These are phyloP conservation scores for Lissocephala sabroskyi DNA, from an alignment of 2,888 invertebrate genomes.

Conservation along the genomic window DNA sequence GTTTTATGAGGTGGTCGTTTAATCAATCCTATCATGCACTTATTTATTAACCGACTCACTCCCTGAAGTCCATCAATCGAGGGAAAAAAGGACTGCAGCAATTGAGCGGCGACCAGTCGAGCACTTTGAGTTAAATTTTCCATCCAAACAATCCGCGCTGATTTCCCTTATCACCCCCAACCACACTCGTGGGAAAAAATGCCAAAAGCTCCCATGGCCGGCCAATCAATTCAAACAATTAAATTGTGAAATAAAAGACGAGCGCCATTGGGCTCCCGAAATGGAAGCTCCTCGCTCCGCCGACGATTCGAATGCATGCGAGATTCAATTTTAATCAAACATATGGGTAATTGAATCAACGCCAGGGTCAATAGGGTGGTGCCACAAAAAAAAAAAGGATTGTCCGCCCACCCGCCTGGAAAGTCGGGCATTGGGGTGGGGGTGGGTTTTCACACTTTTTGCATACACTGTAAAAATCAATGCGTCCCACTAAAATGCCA, in stretches of 20 bases:
- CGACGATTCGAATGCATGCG: background rate
- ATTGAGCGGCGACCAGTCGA: too few relatives aligned
- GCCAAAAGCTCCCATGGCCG: background rate
- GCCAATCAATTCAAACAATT: conserved; percentile 16
- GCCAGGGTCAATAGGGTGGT: conserved; percentile 9
- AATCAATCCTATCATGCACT: too few relatives aligned
- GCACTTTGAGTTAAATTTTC: background rate
- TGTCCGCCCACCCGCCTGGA: too few relatives aligned
- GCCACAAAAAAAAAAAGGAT: conserved; percentile 16
- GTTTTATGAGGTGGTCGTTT: too few relatives aligned
- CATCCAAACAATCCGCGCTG: background rate
- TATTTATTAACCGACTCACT: too few relatives aligned
- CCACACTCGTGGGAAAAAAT: too few relatives aligned
- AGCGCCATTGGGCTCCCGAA: background rate
- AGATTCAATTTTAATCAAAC: conserved; percentile 29
- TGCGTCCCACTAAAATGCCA: conserved; percentile 39
- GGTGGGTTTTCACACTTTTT: background rate
- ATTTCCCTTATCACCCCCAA: too few relatives aligned
- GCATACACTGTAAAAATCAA: conserved; percentile 35
- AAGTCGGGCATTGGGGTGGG: too few relatives aligned
- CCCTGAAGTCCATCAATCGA: too few relatives aligned
- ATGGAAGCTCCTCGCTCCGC: background rate
- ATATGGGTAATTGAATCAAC: conserved; percentile 36
- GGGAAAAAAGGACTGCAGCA: too few relatives aligned
- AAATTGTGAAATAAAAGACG: conserved; percentile 8